Conservation (phyloP, 2,113 vertebrate genomes). For the Labrus mixtus region DNA sequence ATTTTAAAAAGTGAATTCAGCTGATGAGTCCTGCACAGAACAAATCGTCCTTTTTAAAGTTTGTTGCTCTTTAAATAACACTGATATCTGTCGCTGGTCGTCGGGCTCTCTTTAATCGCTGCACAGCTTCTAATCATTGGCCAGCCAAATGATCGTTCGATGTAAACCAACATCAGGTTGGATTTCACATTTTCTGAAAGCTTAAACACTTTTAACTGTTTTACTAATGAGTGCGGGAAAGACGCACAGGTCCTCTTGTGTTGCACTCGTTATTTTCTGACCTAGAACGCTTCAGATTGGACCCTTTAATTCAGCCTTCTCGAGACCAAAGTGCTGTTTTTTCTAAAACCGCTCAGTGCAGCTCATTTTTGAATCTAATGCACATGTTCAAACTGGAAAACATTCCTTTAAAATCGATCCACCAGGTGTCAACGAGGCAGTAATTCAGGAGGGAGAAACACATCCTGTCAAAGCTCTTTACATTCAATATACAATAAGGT, state of each 20-base stretch:
- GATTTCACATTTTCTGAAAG: no score
- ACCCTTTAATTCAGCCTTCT: conserved; percentile 20
- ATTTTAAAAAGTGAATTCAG: neutral
- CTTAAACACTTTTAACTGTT: no score
- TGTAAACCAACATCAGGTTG: neutral
- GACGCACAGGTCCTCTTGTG: neutral
- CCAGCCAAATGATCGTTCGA: conserved; percentile 70
- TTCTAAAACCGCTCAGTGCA: neutral
- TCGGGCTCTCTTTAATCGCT: neutral
- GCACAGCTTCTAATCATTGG: conserved; percentile 59
- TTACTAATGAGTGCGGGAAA: neutral
- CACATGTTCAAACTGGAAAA: neutral
- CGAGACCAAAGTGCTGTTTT: neutral
- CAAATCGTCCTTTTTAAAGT: neutral
- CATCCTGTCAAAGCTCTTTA: conserved; percentile 52
- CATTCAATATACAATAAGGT: conserved; percentile 64
- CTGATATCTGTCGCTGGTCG: conserved; percentile 30
- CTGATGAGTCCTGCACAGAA: neutral
- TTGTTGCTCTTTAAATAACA: neutral
- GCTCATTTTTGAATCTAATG: neutral
- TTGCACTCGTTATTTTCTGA: neutral
- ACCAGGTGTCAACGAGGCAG: conserved; percentile 31
- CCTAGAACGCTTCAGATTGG: neutral
- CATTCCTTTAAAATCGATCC: conserved; percentile 17
- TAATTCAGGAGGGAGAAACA: conserved; percentile 20